A percentile compares a stretch with the other conserved stretches of the same genome.
phyloP scores from a whole-genome alignment of 2,888 invertebrate species.

The Morpho deidamia region DNA sequence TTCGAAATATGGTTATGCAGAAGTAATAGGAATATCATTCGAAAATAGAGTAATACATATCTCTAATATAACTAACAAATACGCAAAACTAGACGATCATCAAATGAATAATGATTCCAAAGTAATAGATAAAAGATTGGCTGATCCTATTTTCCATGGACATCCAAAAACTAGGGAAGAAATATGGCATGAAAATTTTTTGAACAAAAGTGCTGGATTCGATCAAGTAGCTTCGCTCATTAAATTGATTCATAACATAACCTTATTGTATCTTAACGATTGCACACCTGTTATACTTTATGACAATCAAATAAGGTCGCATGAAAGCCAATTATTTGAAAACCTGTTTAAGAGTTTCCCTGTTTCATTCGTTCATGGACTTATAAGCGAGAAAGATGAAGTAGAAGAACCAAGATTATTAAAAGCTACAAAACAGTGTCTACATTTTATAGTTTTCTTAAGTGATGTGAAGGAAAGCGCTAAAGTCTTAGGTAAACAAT shows the following conservation, averaged over 20 bases:
- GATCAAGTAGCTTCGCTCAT: conserved; percentile 80
- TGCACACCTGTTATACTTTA: conserved; percentile 84
- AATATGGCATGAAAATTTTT: conserved; percentile 69
- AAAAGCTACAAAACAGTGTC: conserved; percentile 68
- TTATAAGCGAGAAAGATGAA: conserved; percentile 69
- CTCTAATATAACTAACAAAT: too few relatives aligned
- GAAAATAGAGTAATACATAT: background rate
- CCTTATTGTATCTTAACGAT: conserved; percentile 77
- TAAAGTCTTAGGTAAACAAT: conserved; percentile 80
- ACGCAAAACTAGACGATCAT: too few relatives aligned
- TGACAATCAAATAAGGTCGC: conserved; percentile 76
- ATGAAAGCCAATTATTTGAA: conserved; percentile 76
- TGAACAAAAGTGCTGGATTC: conserved; percentile 49
- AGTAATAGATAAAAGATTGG: conserved; percentile 41
- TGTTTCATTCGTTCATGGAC: conserved; percentile 80
- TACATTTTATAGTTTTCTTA: conserved; percentile 83
- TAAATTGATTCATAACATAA: conserved; percentile 78
- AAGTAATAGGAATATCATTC: background rate
- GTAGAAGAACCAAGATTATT: conserved; percentile 64
- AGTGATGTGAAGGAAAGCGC: conserved; percentile 79
- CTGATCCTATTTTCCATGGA: conserved; percentile 75
- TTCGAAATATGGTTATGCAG: background rate
- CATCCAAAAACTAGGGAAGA: conserved; percentile 79
- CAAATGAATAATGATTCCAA: background rate
- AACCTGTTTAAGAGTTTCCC: conserved; percentile 78